Percentiles rank a stretch among this genome's conserved stretches.
These are phyloP conservation scores for Pheosia tremula DNA, from an alignment of 2,888 invertebrate species.

Conservation along the genomic window DNA sequence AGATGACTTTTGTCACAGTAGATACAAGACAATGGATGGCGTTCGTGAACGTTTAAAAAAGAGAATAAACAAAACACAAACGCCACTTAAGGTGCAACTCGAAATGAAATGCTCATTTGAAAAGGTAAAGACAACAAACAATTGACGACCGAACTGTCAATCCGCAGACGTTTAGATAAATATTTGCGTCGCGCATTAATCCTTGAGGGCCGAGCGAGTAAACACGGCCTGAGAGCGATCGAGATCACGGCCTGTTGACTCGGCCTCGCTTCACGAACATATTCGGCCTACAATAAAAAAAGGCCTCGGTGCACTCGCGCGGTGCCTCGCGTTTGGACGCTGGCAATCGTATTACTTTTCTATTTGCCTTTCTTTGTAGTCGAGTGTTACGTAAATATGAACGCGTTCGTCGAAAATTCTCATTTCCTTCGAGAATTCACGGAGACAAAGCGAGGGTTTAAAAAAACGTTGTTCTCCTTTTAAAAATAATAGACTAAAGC, in stretches of 20 bases:
- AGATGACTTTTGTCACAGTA: conserved; percentile 56
- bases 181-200: conserved; percentile 84
- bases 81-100: conserved; percentile 80
- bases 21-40: conserved; percentile 58
- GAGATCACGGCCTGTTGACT: conserved; percentile 78
- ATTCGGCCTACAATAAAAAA: conserved; percentile 56
- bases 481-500: conserved; percentile 32
- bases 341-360: conserved; percentile 82
- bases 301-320: conserved; percentile 65
- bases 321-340: conserved; percentile 50
- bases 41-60: conserved; percentile 54
- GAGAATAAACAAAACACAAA: conserved; percentile 61
- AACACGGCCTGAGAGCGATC: conserved; percentile 70
- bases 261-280: conserved; percentile 52
- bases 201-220: conserved; percentile 71
- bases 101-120: conserved; percentile 82
- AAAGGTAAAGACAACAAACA: conserved; percentile 83
- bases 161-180: conserved; percentile 82
- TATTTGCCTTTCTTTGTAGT: conserved; percentile 83
- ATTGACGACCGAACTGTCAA: conserved; percentile 83
- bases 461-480: conserved; percentile 36
- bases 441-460: conserved; percentile 51
- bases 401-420: conserved; percentile 76
- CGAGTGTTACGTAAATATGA: conserved; percentile 82
- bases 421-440: conserved; percentile 74